phyloP scores from a whole-genome alignment of 2,113 vertebrate species.

The Panthera tigris region DNA sequence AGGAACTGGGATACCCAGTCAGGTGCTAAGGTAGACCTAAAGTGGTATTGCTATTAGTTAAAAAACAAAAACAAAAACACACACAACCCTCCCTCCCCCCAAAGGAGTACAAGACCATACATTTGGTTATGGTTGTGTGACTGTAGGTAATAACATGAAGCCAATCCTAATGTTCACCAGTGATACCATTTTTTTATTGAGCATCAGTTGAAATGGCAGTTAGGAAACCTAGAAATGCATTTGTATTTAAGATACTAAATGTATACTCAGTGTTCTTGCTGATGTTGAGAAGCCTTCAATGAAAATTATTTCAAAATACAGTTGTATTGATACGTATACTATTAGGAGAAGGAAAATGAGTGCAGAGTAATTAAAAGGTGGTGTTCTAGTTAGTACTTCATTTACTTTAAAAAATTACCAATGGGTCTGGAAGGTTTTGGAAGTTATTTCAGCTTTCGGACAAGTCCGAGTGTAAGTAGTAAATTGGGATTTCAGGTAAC shows the following conservation, averaged over 20 bases:
- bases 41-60: not conserved
- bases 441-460: not conserved
- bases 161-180: not conserved
- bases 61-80: not conserved
- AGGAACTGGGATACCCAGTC: not conserved
- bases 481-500: not conserved
- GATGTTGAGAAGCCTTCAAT: not conserved
- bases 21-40: not conserved
- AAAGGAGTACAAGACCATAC: not conserved
- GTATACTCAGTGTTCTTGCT: not conserved
- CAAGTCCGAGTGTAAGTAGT: not conserved
- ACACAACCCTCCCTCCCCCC: not conserved
- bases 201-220: not conserved
- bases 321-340: not conserved
- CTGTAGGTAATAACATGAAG: not conserved
- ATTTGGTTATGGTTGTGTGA: not conserved
- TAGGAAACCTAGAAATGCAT: not conserved
- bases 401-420: not conserved
- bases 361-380: not conserved
- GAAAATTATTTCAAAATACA: conserved; percentile 1
- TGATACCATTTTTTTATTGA: conserved; percentile 34
- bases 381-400: not conserved
- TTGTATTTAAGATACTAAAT: not conserved
- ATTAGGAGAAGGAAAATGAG: not conserved
- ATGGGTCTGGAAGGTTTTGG: not conserved